Conservation (phyloP, 2,797 vertebrate species). For the Remorina albescens region DNA sequence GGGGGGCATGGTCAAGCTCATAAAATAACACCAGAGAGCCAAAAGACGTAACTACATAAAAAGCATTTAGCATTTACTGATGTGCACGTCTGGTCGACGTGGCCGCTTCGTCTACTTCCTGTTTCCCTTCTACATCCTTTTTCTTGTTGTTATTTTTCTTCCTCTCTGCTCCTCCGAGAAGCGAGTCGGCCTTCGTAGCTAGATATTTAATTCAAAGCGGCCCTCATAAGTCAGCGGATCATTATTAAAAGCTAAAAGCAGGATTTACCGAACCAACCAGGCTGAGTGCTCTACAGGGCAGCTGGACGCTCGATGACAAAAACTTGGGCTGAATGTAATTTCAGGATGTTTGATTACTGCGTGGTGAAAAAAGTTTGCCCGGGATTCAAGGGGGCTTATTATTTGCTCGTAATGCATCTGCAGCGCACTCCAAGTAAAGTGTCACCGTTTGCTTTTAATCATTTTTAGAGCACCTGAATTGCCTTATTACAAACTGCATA, state of each 20-base stretch:
- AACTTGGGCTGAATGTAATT: slow-evolving; percentile 22
- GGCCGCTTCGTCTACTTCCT: slow-evolving; percentile 38
- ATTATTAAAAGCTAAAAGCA: slow-evolving; percentile 34
- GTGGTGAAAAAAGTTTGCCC: slow-evolving; percentile 35
- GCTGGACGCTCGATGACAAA: slow-evolving; percentile 24
- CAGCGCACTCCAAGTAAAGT: slow-evolving; percentile 48
- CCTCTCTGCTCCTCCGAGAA: neutral
- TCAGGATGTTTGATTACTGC: slow-evolving; percentile 42
- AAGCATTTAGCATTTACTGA: slow-evolving; percentile 52
- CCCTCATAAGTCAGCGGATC: slow-evolving; percentile 28
- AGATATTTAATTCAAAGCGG: slow-evolving; percentile 30
- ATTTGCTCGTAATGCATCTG: slow-evolving; percentile 41
- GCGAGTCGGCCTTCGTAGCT: neutral
- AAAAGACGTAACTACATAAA: slow-evolving; percentile 15
- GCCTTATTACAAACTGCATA: slow-evolving; percentile 42
- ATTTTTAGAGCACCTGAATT: slow-evolving; percentile 43
- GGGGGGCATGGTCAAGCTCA: slow-evolving; percentile 46
- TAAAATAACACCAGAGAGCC: too few relatives aligned
- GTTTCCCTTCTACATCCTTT: slow-evolving; percentile 36
- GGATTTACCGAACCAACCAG: slow-evolving; percentile 16
- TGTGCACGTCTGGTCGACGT: slow-evolving; percentile 5
- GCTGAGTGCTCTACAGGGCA: neutral
- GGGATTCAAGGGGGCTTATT: slow-evolving; percentile 43
- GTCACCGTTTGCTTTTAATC: slow-evolving; percentile 63
- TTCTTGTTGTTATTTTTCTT: neutral